Evolutionary conservation across 2,113 vertebrate species (phyloP), one percentile per base, ranked within the genome.

Genomic region (Amia ocellicauda): DNA sequence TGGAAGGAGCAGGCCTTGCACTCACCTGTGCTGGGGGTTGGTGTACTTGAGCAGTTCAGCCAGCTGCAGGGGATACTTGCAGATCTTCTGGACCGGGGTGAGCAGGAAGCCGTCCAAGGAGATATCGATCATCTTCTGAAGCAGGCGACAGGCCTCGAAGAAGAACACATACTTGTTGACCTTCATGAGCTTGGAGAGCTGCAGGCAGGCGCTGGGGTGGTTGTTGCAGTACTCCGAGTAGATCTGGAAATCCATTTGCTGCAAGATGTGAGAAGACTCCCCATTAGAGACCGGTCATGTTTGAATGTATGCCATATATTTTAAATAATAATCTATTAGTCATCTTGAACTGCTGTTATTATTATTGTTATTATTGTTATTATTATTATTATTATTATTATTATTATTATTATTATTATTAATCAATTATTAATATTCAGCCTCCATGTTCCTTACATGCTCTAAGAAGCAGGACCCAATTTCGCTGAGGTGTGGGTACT

Each of bases 151-250:
- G 16, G 94, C 94, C 76, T 99, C 96, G 0, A 98, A 97, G 90
- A 99, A 99, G 83, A 97, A 95, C 58, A 95, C 87, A 0, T 97
- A 98, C 81, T 96, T 96, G 86, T 91, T 98, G 53, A 93, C 85
- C 78, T 97, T 97, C 85, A 93, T 78, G 47, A 98, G 89, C 69
- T 88, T 89, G 2, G 93, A 92, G 28, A 99, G 91, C 82, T 98
- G 96, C 67, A 91, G 36, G 43, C 93, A 98, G 78, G 94, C 95
- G 0, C 91, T 95, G 66, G 96, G 95, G 75, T 98, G 94, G 82
- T 99, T 98, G 89, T 98, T 99, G 82, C 96, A 99, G 73, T 99
- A 98, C 68, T 99, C 96, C 0, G 96, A 99, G 73, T 99, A 99
- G 63, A 99, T 97, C 90, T 98, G 95, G 62, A 99, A 99, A 74